Conservation (phyloP, 2,888 invertebrate genomes). For the Blastobasis lacticolella region DNA sequence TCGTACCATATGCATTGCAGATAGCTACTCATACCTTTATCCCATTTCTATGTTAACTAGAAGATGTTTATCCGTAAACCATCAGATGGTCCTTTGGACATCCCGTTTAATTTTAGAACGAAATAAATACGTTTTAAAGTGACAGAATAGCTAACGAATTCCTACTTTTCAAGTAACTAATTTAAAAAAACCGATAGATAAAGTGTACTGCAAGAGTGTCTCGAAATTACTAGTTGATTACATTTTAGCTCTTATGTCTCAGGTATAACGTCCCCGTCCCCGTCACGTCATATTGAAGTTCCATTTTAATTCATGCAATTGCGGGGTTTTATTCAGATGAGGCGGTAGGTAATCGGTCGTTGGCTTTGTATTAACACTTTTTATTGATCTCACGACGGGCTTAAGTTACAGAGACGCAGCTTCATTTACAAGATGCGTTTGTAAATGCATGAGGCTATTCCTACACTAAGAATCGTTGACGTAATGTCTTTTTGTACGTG, state of each 20-base stretch:
- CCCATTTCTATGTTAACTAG: conserved; percentile 24
- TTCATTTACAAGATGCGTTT: neutral
- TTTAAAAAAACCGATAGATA: no score
- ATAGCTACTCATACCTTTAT: neutral
- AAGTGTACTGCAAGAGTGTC: neutral
- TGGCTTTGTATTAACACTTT: conserved; percentile 38
- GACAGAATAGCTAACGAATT: conserved; percentile 8
- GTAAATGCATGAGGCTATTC: no score
- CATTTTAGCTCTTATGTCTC: conserved; percentile 1
- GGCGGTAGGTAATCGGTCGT: conserved; percentile 44
- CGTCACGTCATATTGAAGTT: neutral
- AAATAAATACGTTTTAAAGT: conserved; percentile 16
- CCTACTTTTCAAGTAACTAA: no score
- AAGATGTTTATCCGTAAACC: conserved; percentile 24
- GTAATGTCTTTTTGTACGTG: no score
- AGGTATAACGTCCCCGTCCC: neutral
- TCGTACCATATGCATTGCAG: no score
- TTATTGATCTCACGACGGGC: conserved; percentile 12
- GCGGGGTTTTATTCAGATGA: conserved; percentile 51
- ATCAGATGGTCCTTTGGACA: conserved; percentile 18
- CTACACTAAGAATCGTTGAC: no score
- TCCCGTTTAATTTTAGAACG: conserved; percentile 18
- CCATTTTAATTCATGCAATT: conserved; percentile 10
- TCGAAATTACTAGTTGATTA: neutral
- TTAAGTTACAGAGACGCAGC: conserved; percentile 19